Evolutionary conservation across 2,888 invertebrate species (phyloP), one percentile per base, ranked within the genome.

Genomic region (Melinaea marsaeus): DNA sequence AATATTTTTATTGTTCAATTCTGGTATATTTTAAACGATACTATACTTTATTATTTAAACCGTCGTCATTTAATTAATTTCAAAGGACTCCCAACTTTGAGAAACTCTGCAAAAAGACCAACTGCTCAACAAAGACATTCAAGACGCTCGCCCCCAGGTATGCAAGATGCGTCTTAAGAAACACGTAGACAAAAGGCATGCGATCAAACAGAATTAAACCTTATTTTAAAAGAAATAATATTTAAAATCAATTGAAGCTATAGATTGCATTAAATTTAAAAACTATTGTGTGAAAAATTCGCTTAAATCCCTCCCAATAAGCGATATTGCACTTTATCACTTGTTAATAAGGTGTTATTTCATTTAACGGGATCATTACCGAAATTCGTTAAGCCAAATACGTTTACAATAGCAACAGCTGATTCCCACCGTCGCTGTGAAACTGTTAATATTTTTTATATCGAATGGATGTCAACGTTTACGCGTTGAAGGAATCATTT

Each of bases 91-190:
- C 5, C 7, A 37, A 42, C 42, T 42, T 42, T 42, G 9, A 42
- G 42, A 42, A 7, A 32, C 51, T 51, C 5, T 11, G 51, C 51
- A 51, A 67, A 83, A 84, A 77, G 68, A 71, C 69, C 73, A 74
- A 79, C 79, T 75, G 77, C 72, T 59, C 72, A 77, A 86, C 83
- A 86, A 86, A 77, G 74, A 69, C 69, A 71, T 68, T 65, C 70
- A 76, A 76, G 74, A 76, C 74, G 71, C 60, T 72, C 57, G 67
- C 74, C 74, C 74, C 9, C 89, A 89, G 90, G 90, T 90, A 88
- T 76, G 75, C 83, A 88, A 89, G 88, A 89, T 88, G 86, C 79
- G 78, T 83, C 87, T 86, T 87, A 85, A 87, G 88, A 85, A 85
- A 81, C 71, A 65, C 32, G 62, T 37, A 66, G 69, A 79, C 78